phyloP scores from a whole-genome alignment of 2,113 vertebrate species.

The Dromiciops gliroides region DNA sequence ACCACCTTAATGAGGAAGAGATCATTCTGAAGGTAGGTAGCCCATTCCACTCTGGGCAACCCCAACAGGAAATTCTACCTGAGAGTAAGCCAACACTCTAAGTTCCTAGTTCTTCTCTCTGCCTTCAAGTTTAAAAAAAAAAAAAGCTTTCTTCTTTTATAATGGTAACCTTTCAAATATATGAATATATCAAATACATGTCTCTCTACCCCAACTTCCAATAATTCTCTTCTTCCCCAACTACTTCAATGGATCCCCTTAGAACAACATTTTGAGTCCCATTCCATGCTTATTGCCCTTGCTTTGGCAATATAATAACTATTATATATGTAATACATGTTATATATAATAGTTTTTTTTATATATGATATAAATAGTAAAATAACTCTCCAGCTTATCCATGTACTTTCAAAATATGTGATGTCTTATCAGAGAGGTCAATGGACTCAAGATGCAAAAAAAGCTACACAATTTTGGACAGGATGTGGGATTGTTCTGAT shows the following conservation, averaged over 20 bases:
- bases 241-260: neutral
- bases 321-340: no score
- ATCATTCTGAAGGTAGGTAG: neutral
- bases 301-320: no score
- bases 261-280: neutral
- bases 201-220: neutral
- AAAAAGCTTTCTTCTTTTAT: neutral
- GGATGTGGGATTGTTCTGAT: neutral
- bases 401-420: neutral
- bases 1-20: neutral
- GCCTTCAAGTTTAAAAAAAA: neutral
- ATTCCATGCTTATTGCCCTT: neutral
- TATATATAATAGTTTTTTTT: no score
- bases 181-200: neutral
- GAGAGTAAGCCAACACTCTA: neutral
- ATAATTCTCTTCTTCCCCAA: neutral
- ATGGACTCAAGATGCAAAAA: neutral
- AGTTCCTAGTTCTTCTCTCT: neutral
- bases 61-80: neutral
- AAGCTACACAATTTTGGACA: neutral
- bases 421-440: neutral
- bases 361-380: no score
- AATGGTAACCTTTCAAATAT: neutral
- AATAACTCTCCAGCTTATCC: neutral
- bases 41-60: neutral